Conservation (phyloP, 2,113 vertebrate genomes). For the Trematocara zebra region DNA sequence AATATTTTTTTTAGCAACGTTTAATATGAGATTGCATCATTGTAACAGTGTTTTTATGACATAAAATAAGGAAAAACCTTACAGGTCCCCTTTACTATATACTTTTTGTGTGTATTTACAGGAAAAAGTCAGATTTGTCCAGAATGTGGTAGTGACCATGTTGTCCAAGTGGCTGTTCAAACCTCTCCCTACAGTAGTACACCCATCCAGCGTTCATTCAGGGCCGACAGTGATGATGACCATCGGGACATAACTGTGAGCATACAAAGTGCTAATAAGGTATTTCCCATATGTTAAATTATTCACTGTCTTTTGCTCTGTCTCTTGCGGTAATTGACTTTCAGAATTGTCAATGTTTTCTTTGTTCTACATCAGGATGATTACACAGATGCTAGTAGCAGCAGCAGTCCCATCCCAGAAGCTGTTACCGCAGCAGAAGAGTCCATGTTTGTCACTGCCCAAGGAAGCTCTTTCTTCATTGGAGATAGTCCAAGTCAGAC, state of each 20-base stretch:
- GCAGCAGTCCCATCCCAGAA: constrained; percentile 11
- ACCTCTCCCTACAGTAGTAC: constrained; percentile 61
- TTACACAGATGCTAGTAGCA: neutral
- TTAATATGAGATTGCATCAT: neutral
- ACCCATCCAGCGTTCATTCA: constrained; percentile 8
- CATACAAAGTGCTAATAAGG: constrained; percentile 16
- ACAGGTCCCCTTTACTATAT: neutral
- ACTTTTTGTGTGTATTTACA: neutral
- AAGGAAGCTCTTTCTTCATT: constrained; percentile 60
- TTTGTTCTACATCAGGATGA: neutral
- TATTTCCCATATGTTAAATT: neutral
- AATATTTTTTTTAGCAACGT: neutral
- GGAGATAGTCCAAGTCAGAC: constrained; percentile 35
- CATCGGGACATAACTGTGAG: neutral
- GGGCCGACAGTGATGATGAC: constrained; percentile 7
- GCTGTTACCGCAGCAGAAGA: neutral
- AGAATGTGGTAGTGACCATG: constrained; percentile 84
- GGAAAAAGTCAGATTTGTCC: constrained; percentile 72
- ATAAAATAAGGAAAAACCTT: neutral
- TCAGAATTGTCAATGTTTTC: neutral
- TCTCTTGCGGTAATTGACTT: neutral
- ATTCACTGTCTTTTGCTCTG: neutral
- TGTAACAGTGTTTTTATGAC: neutral
- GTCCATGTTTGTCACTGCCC: constrained; percentile 53
- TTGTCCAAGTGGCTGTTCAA: constrained; percentile 78